phyloP scores from a whole-genome alignment of 2,797 vertebrate genomes.

The Cuniculus paca region DNA sequence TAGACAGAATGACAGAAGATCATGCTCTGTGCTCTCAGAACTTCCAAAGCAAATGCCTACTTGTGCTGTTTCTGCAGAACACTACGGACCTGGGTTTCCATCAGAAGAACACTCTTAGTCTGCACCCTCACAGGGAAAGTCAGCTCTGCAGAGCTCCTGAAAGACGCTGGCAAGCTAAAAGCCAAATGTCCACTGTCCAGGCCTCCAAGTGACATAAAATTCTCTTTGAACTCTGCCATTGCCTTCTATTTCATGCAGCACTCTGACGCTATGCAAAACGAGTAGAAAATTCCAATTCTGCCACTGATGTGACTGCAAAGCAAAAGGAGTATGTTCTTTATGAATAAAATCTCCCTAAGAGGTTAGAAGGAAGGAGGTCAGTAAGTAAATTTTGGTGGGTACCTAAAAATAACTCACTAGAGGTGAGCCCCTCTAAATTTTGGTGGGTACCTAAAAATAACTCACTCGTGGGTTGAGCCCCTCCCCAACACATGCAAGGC shows the following conservation, averaged over 20 bases:
- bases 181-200: not conserved
- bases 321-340: not conserved
- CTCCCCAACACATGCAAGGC: not conserved
- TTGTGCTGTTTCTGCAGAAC: not conserved
- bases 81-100: conserved; percentile 17
- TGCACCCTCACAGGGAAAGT: conserved; percentile 40
- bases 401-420: not conserved
- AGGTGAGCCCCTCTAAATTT: not conserved
- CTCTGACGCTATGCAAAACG: not conserved
- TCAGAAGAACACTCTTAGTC: not conserved
- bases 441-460: not conserved
- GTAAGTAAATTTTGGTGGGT: not conserved
- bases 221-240: not conserved
- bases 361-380: not conserved
- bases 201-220: not conserved
- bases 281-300: not conserved
- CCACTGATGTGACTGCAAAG: not conserved
- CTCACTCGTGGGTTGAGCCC: not conserved
- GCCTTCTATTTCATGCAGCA: not conserved
- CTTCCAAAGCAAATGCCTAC: not conserved
- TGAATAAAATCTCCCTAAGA: not conserved
- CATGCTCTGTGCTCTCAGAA: not conserved
- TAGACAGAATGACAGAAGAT: not conserved
- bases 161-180: not conserved
- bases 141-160: not conserved